Percentiles rank a stretch among this genome's conserved stretches.
These are phyloP conservation scores for Parasteatoda lunata DNA, from an alignment of 2,888 invertebrate genomes.

Conservation along the genomic window DNA sequence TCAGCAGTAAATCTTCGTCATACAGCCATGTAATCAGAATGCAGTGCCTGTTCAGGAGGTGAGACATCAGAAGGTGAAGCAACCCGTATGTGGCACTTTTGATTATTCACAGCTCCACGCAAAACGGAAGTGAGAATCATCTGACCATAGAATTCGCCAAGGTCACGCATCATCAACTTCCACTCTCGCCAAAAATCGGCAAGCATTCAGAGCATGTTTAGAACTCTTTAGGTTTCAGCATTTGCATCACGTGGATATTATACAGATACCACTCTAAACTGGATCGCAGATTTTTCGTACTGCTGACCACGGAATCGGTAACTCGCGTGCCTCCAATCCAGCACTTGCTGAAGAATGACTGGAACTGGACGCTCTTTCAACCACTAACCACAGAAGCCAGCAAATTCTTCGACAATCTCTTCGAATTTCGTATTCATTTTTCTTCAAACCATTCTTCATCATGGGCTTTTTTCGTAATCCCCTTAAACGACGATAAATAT, in stretches of 20 bases:
- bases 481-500: not conserved
- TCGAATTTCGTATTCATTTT: not conserved
- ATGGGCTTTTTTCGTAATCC: not conserved
- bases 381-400: not conserved
- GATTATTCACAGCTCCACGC: not conserved
- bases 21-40: not conserved
- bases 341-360: not conserved
- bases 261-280: conserved; percentile 13
- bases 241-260: not conserved
- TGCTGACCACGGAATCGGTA: not conserved
- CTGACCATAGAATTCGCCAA: not conserved
- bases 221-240: not conserved
- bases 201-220: not conserved
- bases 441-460: not conserved
- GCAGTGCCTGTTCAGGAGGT: not conserved
- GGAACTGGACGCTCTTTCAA: not conserved
- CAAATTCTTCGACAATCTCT: not conserved
- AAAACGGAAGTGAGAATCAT: not conserved
- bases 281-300: not conserved
- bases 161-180: not conserved
- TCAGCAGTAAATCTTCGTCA: not conserved
- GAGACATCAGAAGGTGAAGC: not conserved
- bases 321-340: not conserved
- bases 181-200: not conserved
- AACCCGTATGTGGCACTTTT: not conserved